Conservation (phyloP, 2,113 vertebrate genomes). For the Urocolius indicus region DNA sequence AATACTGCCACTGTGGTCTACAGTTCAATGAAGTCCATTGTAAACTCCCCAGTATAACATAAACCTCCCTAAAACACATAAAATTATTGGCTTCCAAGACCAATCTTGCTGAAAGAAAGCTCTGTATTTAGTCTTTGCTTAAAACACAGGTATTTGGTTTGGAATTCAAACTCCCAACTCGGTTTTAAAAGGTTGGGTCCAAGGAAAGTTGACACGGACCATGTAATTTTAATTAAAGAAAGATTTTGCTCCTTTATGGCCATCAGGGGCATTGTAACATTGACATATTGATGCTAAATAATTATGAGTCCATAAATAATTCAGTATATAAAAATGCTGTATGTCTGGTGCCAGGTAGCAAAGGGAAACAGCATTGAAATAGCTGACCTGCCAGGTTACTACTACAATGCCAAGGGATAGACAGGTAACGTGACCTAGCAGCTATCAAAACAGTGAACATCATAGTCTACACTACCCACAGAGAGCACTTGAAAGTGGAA, state of each 20-base stretch:
- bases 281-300: conserved; percentile 71
- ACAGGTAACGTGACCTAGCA: conserved; percentile 1
- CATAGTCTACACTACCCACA: not conserved
- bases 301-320: conserved; percentile 70
- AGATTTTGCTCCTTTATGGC: conserved; percentile 67
- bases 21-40: conserved; percentile 70
- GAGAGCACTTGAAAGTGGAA: conserved; percentile 44
- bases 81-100: conserved; percentile 73
- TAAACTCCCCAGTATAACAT: conserved; percentile 63
- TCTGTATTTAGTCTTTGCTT: conserved; percentile 67
- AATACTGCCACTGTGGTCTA: conserved; percentile 57
- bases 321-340: conserved; percentile 65
- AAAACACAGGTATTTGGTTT: conserved; percentile 63
- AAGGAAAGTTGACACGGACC: conserved; percentile 69
- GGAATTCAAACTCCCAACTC: conserved; percentile 65
- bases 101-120: conserved; percentile 57
- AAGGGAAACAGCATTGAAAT: conserved; percentile 27
- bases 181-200: conserved; percentile 71
- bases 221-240: conserved; percentile 77
- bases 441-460: conserved; percentile 46
- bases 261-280: conserved; percentile 55
- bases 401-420: conserved; percentile 16
- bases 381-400: conserved; percentile 9
- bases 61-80: conserved; percentile 67
- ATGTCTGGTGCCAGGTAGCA: not conserved